Evolutionary conservation across 2,888 invertebrate species (phyloP).

Genomic region (Napeogenes inachia): DNA sequence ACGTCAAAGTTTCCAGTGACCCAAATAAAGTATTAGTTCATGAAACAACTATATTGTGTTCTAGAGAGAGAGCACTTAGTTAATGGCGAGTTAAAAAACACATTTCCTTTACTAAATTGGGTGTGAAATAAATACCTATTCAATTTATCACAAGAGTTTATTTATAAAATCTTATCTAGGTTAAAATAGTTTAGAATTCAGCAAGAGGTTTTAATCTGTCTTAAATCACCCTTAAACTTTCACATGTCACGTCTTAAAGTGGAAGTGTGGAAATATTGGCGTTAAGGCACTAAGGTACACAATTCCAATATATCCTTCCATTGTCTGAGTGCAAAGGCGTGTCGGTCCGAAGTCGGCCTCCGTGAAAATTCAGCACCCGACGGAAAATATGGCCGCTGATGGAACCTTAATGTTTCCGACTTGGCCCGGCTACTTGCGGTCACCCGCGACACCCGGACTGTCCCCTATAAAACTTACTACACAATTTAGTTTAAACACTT

Average conservation of each 20-base stretch:
- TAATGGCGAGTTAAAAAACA: too few species aligned
- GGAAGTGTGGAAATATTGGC: conserved; percentile 60
- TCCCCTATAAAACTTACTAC: conserved; percentile 47
- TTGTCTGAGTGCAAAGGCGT: conserved; percentile 75
- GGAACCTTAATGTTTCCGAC: conserved; percentile 75
- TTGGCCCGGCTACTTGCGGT: conserved; percentile 65
- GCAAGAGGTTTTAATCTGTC: conserved; percentile 13
- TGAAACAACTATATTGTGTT: conserved; percentile 12
- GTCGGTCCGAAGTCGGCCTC: conserved; percentile 63
- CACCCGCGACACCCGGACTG: conserved; percentile 51
- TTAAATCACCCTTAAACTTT: conserved; percentile 10
- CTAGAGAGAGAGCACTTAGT: too few species aligned
- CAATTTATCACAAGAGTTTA: neutral
- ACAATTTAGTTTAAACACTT: conserved; percentile 27
- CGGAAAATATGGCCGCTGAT: conserved; percentile 73
- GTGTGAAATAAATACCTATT: neutral
- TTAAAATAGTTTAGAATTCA: conserved; percentile 5
- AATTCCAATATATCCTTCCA: conserved; percentile 60
- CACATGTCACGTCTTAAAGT: conserved; percentile 26
- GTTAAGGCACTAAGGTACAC: conserved; percentile 54
- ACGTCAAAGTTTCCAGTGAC: conserved; percentile 29
- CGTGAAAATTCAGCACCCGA: conserved; percentile 63
- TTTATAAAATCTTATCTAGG: neutral
- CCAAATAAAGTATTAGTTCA: conserved; percentile 25
- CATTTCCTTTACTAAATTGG: too few species aligned